Percentiles rank a stretch among this genome's conserved stretches.
Conservation (phyloP, 1,140 invertebrate genomes). For the Euura saliciscinereae region DNA sequence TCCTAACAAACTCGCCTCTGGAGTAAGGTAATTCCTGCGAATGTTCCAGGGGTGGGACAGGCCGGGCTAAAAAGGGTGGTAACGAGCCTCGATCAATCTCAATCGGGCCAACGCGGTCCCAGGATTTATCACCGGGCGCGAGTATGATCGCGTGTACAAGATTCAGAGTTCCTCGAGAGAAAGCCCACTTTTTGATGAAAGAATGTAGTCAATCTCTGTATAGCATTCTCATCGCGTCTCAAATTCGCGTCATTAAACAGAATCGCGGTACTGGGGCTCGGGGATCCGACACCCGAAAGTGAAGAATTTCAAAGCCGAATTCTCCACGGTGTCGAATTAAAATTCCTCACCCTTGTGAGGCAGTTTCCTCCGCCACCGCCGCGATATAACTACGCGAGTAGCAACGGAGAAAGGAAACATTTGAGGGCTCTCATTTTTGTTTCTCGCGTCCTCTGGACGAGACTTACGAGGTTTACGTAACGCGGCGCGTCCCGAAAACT, state of each 20-base stretch:
- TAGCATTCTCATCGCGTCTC: no score
- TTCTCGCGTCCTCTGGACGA: background rate
- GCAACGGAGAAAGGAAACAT: no score
- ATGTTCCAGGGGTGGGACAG: background rate
- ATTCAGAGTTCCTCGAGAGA: no score
- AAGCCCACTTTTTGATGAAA: no score
- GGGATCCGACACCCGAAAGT: no score
- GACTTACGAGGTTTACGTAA: no score
- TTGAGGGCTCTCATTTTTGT: background rate
- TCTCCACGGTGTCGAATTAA: constrained; percentile 38
- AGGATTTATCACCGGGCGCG: background rate
- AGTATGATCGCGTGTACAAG: background rate
- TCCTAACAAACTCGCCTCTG: background rate
- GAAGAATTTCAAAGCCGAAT: constrained; percentile 13
- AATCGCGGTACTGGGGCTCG: no score
- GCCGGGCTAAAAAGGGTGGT: background rate
- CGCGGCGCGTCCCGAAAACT: no score
- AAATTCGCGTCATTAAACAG: no score
- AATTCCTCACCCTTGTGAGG: constrained; percentile 39
- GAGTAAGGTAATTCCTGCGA: background rate
- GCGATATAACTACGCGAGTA: no score
- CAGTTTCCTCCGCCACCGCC: background rate
- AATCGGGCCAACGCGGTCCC: background rate
- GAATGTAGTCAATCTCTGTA: no score
- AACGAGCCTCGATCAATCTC: background rate